Evolutionary conservation across 2,113 vertebrate genomes (phyloP), one percentile per base, ranked within the genome.

Genomic region (Salvelinus alpinus): DNA sequence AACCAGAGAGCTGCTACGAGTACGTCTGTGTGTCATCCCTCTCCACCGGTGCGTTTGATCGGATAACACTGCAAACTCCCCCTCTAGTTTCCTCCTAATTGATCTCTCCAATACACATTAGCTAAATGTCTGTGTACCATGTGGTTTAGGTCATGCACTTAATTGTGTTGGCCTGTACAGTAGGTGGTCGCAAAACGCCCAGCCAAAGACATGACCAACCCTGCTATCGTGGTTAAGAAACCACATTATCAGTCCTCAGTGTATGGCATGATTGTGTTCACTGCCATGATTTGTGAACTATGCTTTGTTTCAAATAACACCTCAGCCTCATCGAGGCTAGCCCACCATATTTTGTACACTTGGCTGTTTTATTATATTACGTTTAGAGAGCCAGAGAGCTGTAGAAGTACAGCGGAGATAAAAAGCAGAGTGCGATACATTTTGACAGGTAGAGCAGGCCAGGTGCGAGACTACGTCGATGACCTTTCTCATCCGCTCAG

Each of bases 81-180:
- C 62, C 71, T 64, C 62, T 31, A 78, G 51, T 51, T 77, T 82
- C 72, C 73, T 48, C 38, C 74, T 38, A 67, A 67, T 74, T 74
- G 73, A 54, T 64, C 65, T 14, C 48, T 22, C 68, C 74, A 62
- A 73, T 73, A 47, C 71, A 57, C 74, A 66, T 48, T 70, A 71
- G 48, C 31, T 16, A 59, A 25, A 64, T 71, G 27, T 48, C 65
- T 60, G 29, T 38, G 9, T 70, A 60, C 22, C 57, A 64, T 70
- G 51, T 48, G 68, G 67, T 25, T 59, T n/a, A 31, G 3, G 64
- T 74, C 24, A 65, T 14, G n/a, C n/a, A 60, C n/a, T 51, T 51
- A 65, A 5, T 25, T 65, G 25, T 4, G 13, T 20, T 59, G 31
- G 71, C 25, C 27, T 31, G 20, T 34, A 27, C 54, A 62, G 59